Percentiles rank a stretch among this genome's conserved stretches.
These are phyloP conservation scores for Sesamia inferens DNA, from an alignment of 2,888 invertebrate species.

Conservation along the genomic window DNA sequence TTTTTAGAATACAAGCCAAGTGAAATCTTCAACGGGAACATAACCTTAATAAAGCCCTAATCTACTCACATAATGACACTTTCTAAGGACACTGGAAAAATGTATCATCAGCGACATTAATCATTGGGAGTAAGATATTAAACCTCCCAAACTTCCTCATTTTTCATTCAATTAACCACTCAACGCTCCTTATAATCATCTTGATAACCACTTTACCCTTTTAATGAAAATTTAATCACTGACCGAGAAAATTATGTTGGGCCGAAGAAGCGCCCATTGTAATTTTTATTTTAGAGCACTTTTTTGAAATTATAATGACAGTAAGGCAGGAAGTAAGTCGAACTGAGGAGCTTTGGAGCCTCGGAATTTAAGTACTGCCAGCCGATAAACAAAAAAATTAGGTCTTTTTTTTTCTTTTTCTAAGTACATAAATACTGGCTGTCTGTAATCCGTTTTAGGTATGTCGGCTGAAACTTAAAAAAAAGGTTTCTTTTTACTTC, in stretches of 20 bases:
- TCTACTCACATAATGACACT: constrained; percentile 3
- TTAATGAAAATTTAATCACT: constrained; percentile 66
- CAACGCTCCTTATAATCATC: constrained; percentile 57
- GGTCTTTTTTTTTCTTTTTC: no score
- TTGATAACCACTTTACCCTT: constrained; percentile 63
- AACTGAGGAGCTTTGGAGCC: neutral
- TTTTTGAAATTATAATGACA: constrained; percentile 4
- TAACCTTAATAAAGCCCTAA: constrained; percentile 6
- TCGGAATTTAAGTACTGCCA: no score
- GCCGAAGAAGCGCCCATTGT: constrained; percentile 26
- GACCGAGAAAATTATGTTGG: constrained; percentile 51
- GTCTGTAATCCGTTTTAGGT: no score
- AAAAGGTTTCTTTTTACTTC: no score
- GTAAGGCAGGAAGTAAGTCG: neutral
- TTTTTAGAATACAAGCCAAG: neutral
- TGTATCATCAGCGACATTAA: constrained; percentile 30
- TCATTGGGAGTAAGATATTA: constrained; percentile 45
- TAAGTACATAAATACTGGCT: no score
- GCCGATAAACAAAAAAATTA: no score
- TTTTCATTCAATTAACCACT: constrained; percentile 66
- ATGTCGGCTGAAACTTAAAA: no score
- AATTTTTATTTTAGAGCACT: constrained; percentile 17
- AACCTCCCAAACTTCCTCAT: constrained; percentile 50
- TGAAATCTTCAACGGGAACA: neutral
- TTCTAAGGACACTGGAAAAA: constrained; percentile 19